Base-by-base conservation (phyloP, 2,113 vertebrate species). In the Microcebus lehilahytsara region DNA sequence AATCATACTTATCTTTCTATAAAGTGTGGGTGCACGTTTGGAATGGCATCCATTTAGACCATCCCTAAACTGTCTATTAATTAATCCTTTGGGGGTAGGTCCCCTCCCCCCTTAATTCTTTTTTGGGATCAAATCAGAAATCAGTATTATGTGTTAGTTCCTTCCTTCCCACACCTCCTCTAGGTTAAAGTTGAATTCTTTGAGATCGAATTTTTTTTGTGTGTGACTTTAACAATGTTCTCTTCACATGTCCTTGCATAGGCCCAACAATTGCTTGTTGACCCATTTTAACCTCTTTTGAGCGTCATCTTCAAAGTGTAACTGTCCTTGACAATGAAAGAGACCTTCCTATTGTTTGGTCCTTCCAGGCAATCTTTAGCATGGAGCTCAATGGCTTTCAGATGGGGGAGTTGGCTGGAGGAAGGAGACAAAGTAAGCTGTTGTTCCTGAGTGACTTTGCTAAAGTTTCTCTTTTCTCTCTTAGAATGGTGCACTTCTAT, bases 261-360 rank as follows among this genome's bases (percentile, higher is more conserved):
- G 98, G 97, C 96, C 97, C 97, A 98, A 98, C 99, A 99, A 98
- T 99, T 99, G 98, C 97, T 98, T 98, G 98, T 97, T 99, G 99
- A 99, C 99, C 99, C 99, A 98, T 98, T 98, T 98, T 99, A 99
- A 99, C 99, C 99, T 98, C 98, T 98, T 99, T 99, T 99, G 98
- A 99, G 98, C 98, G 67, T 98, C 99, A 99, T 99, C 98, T 99
- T 99, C 99, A 99, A 99, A 99, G 99, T 99, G 98, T 99, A 99
- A 99, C 99, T 99, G 99, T 99, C 99, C 99, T 99, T 99, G 98
- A 99, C 99, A 99, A 99, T 99, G 99, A 99, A 98, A 96, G 97
- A 99, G 99, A 98, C 99, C 98, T 99, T 99, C 98, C 98, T 98
- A 99, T 99, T 99, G 99, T 99, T 97, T 97, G 98, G 72, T 98